Conservation (phyloP, 2,797 vertebrate species). For the Tragopan temminckii region DNA sequence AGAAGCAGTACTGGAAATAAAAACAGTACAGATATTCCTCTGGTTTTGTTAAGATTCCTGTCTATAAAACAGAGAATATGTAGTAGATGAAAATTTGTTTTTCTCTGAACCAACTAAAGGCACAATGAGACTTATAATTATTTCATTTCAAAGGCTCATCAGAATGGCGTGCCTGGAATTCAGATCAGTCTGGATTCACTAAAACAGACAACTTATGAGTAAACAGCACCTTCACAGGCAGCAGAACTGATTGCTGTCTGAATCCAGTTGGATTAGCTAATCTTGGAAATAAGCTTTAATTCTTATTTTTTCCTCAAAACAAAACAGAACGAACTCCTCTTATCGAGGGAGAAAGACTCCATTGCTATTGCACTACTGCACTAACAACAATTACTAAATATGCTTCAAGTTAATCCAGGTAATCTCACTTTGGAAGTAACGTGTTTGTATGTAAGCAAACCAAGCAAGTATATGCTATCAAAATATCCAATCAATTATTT, state of each 20-base stretch:
- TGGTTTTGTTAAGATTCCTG: background rate
- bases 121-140: background rate
- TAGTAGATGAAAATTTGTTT: background rate
- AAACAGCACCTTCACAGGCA: background rate
- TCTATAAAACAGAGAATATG: background rate
- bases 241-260: background rate
- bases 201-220: background rate
- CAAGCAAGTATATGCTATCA: background rate
- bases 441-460: background rate
- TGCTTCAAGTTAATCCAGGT: background rate
- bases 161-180: slow-evolving; percentile 9
- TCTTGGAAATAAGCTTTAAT: background rate
- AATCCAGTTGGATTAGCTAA: background rate
- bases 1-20: background rate
- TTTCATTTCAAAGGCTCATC: background rate
- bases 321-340: background rate
- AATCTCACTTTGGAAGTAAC: background rate
- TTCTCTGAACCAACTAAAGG: background rate
- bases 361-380: background rate
- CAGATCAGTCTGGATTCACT: background rate
- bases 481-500: background rate
- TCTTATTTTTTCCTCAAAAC: background rate
- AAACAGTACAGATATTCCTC: background rate
- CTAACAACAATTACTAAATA: background rate
- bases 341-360: background rate